Conservation (phyloP, 2,113 vertebrate genomes). For the Ceyx cyanopectus region DNA sequence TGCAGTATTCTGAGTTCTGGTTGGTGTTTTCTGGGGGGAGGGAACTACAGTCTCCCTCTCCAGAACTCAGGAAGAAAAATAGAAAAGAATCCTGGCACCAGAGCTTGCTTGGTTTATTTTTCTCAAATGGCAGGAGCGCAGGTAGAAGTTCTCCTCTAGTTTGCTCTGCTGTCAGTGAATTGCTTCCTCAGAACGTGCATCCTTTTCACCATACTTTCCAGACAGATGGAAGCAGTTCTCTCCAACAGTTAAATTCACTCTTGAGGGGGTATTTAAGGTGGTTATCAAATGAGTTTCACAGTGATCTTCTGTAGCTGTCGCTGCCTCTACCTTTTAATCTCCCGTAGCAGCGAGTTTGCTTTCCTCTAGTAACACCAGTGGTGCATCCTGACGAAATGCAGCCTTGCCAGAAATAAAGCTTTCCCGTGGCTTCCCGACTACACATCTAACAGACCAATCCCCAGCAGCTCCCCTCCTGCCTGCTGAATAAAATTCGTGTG, state of each 20-base stretch:
- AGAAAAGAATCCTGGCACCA: background rate
- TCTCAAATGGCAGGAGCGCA: conserved; percentile 4
- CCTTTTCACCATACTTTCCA: conserved; percentile 10
- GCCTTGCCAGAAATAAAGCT: background rate
- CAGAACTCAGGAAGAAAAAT: background rate
- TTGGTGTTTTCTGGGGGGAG: conserved; percentile 1
- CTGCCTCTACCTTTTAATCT: background rate
- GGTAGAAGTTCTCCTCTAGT: conserved; percentile 53
- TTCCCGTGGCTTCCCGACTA: background rate
- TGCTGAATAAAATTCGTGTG: conserved; percentile 6
- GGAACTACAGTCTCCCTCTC: background rate
- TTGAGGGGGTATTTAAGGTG: background rate
- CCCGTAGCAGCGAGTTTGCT: background rate
- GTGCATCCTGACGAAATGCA: background rate
- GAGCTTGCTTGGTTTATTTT: background rate
- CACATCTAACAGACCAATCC: background rate
- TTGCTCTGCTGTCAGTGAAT: background rate
- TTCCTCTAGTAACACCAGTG: background rate
- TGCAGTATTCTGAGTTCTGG: conserved; percentile 3
- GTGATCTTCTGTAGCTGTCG: background rate
- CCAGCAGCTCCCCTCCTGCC: conserved; percentile 12
- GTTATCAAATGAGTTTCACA: background rate
- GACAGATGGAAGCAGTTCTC: background rate
- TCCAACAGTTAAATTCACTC: background rate
- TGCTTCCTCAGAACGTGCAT: background rate